phyloP scores from a whole-genome alignment of 2,797 vertebrate genomes.

The Esox masquinongy region DNA sequence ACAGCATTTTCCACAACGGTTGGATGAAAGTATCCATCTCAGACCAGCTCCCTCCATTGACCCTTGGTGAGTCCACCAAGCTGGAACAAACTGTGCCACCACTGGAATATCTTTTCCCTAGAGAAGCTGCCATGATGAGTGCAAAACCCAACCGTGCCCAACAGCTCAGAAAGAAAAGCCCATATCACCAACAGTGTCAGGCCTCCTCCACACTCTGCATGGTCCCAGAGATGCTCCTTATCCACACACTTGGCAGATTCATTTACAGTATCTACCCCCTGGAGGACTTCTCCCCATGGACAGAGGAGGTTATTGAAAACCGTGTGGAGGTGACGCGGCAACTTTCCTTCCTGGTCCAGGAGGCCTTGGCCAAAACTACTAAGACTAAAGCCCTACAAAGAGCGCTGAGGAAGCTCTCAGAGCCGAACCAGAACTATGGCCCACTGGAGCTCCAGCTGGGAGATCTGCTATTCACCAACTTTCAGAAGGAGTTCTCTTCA shows the following conservation, averaged over 20 bases:
- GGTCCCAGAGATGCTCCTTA: background rate
- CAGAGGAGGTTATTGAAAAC: background rate
- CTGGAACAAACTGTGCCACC: background rate
- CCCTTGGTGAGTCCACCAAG: background rate
- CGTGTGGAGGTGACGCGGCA: background rate
- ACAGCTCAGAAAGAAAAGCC: background rate
- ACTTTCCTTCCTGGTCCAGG: conserved; percentile 1
- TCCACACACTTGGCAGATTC: conserved; percentile 4
- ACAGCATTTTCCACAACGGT: background rate
- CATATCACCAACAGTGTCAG: background rate
- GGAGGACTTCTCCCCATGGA: background rate
- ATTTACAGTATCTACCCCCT: background rate
- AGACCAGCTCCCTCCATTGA: background rate
- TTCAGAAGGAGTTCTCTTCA: background rate
- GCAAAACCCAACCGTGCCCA: background rate
- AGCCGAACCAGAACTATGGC: background rate
- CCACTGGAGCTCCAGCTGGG: conserved; percentile 1
- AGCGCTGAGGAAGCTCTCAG: background rate
- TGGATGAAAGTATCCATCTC: background rate
- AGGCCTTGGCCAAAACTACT: background rate
- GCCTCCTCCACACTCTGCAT: background rate
- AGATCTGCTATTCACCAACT: background rate
- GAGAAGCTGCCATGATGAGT: too few relatives aligned
- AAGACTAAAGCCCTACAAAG: background rate
- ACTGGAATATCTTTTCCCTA: background rate